A percentile compares a stretch with the other conserved stretches of the same genome.
phyloP scores from a whole-genome alignment of 1,140 invertebrate species.

The Chironomus striatipennis region DNA sequence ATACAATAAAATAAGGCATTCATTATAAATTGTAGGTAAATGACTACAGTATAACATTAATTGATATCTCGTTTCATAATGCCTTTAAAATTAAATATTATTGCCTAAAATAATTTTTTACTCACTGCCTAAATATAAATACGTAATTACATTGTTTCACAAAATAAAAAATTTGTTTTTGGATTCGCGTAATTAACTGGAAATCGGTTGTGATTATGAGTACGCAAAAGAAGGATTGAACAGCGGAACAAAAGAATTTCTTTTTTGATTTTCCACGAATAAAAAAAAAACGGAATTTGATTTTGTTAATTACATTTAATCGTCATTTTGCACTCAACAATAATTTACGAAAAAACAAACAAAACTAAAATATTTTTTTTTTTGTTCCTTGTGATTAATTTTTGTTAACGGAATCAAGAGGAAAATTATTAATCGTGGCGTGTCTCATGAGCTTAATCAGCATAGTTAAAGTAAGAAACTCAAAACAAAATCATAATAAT shows the following conservation, averaged over 20 bases:
- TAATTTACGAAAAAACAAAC: background rate
- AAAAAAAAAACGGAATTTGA: background rate
- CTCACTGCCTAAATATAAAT: background rate
- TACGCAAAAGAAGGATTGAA: background rate
- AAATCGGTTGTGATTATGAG: background rate
- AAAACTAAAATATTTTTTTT: too few relatives aligned
- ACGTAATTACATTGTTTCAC: background rate
- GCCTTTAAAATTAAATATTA: constrained; percentile 15
- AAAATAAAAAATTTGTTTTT: too few relatives aligned
- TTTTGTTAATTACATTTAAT: constrained; percentile 4
- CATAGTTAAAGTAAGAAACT: background rate
- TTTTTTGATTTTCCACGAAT: background rate
- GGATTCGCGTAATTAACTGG: constrained; percentile 1
- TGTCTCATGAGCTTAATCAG: constrained; percentile 12
- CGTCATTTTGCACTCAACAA: constrained; percentile 1
- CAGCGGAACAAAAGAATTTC: background rate
- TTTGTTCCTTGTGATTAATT: background rate
- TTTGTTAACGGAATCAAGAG: background rate
- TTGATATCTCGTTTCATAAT: background rate
- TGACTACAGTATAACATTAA: constrained; percentile 9
- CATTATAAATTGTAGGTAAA: background rate
- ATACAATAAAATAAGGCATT: too few relatives aligned
- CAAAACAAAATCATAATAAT: too few relatives aligned
- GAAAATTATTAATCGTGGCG: background rate
- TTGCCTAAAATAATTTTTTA: constrained; percentile 5